These are phyloP conservation scores for Hesperia comma DNA, from an alignment of 2,888 invertebrate genomes.

Conservation along the genomic window DNA sequence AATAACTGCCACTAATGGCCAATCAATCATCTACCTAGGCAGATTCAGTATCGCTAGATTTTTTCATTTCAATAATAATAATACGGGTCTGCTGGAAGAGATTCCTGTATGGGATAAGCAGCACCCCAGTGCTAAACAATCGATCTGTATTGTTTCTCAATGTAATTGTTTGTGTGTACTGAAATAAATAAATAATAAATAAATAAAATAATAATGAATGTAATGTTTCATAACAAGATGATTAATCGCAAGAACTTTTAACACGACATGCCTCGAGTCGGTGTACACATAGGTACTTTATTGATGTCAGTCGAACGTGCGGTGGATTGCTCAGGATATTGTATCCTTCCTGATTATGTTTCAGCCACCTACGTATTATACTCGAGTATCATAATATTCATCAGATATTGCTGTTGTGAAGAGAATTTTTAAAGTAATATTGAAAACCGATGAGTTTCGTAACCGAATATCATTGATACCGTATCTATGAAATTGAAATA, in stretches of 20 bases:
- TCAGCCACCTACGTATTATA: slow-evolving; percentile 27
- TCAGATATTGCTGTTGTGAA: neutral
- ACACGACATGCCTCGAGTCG: neutral
- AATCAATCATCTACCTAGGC: no score
- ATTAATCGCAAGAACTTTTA: neutral
- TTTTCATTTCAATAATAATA: no score
- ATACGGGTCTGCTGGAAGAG: no score
- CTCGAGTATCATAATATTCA: slow-evolving; percentile 7
- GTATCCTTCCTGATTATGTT: slow-evolving; percentile 38
- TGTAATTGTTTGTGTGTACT: no score
- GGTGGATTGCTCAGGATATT: slow-evolving; percentile 30
- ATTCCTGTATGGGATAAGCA: no score
- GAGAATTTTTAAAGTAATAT: neutral
- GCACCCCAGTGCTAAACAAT: no score
- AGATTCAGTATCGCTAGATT: no score
- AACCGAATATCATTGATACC: neutral
- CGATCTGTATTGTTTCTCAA: no score
- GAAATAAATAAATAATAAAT: no score
- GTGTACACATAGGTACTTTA: slow-evolving; percentile 24
- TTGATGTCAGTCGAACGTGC: slow-evolving; percentile 32
- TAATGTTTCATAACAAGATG: no score
- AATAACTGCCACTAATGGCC: no score
- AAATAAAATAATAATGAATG: no score
- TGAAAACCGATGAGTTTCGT: neutral
- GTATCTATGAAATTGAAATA: neutral